phyloP scores from a whole-genome alignment of 2,888 invertebrate genomes.

The Invenusta paracnida region DNA sequence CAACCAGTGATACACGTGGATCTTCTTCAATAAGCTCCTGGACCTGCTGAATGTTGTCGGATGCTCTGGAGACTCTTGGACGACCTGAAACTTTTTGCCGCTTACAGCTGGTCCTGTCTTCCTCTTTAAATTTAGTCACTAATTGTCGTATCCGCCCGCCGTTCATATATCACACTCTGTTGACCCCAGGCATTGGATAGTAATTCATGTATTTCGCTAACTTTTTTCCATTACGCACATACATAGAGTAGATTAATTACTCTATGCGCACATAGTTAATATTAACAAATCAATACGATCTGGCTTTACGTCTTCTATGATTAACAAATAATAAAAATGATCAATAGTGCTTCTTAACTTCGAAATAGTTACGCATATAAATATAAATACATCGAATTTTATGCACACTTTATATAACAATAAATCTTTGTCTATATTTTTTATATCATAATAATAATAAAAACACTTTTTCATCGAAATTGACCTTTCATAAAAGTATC shows the following conservation, averaged over 20 bases:
- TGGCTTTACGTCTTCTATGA: background rate
- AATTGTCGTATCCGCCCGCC: background rate
- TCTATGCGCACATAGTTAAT: background rate
- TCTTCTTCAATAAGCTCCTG: conserved; percentile 22
- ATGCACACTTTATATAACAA: too few relatives aligned
- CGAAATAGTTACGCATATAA: background rate
- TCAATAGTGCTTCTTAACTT: background rate
- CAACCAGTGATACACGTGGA: conserved; percentile 18
- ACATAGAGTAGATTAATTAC: too few relatives aligned
- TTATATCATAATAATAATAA: too few relatives aligned
- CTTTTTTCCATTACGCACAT: background rate
- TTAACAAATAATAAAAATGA: background rate
- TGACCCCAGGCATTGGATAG: background rate
- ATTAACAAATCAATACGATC: background rate
- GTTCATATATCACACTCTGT: background rate
- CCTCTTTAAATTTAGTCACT: background rate
- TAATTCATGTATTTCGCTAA: background rate
- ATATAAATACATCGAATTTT: background rate
- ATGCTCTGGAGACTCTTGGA: conserved; percentile 12
- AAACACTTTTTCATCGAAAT: too few relatives aligned
- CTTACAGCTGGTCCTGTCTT: background rate
- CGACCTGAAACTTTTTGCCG: background rate
- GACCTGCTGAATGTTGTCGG: conserved; percentile 17
- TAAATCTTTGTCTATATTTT: too few relatives aligned
- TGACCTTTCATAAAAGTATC: too few relatives aligned